Evolutionary conservation across 2,888 invertebrate genomes (phyloP).

Genomic region (Macrosoma leucophasiata): DNA sequence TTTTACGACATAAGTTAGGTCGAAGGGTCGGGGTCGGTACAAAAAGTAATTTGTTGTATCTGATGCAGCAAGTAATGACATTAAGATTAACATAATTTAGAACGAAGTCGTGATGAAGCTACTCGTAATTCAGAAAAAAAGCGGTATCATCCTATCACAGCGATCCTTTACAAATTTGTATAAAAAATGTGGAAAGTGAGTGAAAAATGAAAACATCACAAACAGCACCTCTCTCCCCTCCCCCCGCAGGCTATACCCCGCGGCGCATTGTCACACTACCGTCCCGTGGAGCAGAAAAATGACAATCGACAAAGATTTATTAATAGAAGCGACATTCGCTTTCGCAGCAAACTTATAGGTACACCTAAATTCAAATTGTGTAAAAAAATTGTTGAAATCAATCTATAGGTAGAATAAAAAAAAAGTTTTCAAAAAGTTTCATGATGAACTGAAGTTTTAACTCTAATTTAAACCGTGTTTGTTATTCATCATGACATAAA

Average conservation of each 20-base stretch:
- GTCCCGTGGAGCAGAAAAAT: conserved; percentile 53
- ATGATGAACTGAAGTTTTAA: no score
- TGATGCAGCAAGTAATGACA: no score
- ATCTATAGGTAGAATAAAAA: no score
- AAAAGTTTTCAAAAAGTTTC: no score
- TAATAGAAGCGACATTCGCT: conserved; percentile 8
- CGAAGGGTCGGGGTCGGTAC: no score
- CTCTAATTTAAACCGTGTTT: no score
- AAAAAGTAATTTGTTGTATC: no score
- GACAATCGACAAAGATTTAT: conserved; percentile 44
- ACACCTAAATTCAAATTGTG: no score
- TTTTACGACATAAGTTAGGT: no score
- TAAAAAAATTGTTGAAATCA: neutral
- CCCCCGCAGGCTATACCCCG: conserved; percentile 31
- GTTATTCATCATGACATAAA: no score
- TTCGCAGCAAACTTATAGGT: no score
- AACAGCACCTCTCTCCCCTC: conserved; percentile 34
- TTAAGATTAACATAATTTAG: no score
- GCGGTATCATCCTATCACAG: conserved; percentile 34
- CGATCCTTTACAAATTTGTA: conserved; percentile 33
- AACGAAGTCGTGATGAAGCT: conserved; percentile 5
- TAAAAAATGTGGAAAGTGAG: conserved; percentile 50
- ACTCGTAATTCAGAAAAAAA: conserved; percentile 7
- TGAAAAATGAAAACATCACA: conserved; percentile 69
- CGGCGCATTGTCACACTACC: conserved; percentile 58